Conservation (phyloP, 2,797 vertebrate species). For the Gymnoscopelus braueri region DNA sequence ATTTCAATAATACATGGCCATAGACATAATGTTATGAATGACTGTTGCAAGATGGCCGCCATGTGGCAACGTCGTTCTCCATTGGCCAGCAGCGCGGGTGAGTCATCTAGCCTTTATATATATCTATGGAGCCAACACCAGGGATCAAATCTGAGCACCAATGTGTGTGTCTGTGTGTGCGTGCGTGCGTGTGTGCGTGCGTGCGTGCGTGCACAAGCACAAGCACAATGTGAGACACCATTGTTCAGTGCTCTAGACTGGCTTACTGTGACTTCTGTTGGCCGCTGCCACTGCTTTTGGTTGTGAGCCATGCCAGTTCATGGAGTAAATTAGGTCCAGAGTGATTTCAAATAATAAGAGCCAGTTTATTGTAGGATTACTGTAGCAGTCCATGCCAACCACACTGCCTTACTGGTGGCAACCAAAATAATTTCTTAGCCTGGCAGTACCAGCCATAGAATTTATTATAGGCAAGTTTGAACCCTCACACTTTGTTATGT, state of each 20-base stretch:
- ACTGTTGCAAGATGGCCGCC: too few relatives aligned
- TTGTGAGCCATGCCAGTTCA: constrained; percentile 49
- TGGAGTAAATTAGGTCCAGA: constrained; percentile 50
- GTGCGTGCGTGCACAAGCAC: background rate
- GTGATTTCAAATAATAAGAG: constrained; percentile 39
- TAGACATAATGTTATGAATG: too few relatives aligned
- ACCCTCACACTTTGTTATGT: constrained; percentile 7
- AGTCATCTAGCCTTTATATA: too few relatives aligned
- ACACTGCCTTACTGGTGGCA: constrained; percentile 41
- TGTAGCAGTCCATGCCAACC: constrained; percentile 39
- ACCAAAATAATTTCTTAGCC: constrained; percentile 57
- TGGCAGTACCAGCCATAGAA: constrained; percentile 43
- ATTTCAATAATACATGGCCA: too few relatives aligned
- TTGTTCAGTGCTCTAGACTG: constrained; percentile 16
- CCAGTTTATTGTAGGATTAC: constrained; percentile 32
- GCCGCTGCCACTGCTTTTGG: constrained; percentile 38
- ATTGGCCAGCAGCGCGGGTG: too few relatives aligned
- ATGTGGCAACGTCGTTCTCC: too few relatives aligned
- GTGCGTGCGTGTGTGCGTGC: background rate
- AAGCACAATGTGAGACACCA: background rate
- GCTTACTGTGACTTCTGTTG: constrained; percentile 35
- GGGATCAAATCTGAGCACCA: constrained; percentile 1
- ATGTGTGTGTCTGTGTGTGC: background rate
- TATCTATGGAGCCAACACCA: background rate
- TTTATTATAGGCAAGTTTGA: too few relatives aligned